Base-by-base conservation (phyloP, 2,113 vertebrate genomes). In the Chloebia gouldiae region DNA sequence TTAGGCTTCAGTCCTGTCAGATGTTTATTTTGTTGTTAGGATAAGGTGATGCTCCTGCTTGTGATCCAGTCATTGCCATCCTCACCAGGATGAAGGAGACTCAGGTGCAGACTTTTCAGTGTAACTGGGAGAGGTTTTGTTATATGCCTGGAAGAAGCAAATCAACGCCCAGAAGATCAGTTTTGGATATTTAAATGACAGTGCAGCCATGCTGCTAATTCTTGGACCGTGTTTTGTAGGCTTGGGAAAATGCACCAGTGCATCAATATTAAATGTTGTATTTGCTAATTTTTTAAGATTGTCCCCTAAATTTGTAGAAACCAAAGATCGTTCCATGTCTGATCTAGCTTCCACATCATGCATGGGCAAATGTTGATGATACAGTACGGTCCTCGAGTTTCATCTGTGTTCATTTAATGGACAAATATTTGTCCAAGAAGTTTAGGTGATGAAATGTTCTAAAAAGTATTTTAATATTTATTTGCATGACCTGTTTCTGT, bases 321-420 rank as follows among this genome's bases (percentile, higher is more conserved):
- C 12, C 10, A 64, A 68, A 88, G 57, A 27, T 54, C 1, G 40
- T 47, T 81, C 85, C 0, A 3, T 42, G 7, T 77, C 20, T 54
- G n/a, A 25, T 42, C 10, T 44, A 37, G 33, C 8, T 37, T 72
- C 22, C 2, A 0, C 40, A 42, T 63, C 4, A 30, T 1, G 1
- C 22, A 13, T 7, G 5, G 83, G 39, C 37, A 91, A 78, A 56
- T 79, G 6, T 5, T 5, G 13, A 23, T 57, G 19, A 6, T 66
- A 39, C 0, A 30, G 19, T 15, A 44, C 4, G 33, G 5, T 42
- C 25, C 23, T 33, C 0, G 4, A 51, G 11, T 86, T 94, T 66
- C 5, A 20, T 51, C 35, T 50, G 6, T 28, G 20, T 68, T 75
- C 0, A 0, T 69, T 86, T 93, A 14, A n/a, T 11, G 17, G n/a